phyloP scores from a whole-genome alignment of 1,140 invertebrate species.

The Micrasema longulum region DNA sequence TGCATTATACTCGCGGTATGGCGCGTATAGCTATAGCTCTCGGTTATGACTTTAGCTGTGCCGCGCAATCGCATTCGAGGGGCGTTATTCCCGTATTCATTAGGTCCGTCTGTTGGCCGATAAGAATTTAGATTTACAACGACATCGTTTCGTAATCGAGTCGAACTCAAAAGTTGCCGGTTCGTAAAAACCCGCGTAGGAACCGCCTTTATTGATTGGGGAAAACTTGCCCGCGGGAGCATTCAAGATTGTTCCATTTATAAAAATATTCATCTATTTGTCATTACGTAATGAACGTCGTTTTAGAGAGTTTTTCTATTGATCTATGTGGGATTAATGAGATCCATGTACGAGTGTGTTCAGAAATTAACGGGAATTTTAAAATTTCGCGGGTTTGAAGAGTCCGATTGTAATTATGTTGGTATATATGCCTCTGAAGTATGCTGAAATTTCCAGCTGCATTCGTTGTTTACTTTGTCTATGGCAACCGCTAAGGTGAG shows the following conservation, averaged over 20 bases:
- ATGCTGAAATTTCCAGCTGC: no score
- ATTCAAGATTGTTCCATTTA: not conserved
- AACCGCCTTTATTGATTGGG: conserved; percentile 11
- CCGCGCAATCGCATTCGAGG: not conserved
- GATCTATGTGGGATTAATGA: not conserved
- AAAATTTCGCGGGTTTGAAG: no score
- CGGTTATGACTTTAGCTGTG: not conserved
- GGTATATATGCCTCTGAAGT: no score
- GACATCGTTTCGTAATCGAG: conserved; percentile 2
- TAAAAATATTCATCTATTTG: not conserved
- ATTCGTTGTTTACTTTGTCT: no score
- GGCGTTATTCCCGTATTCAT: conserved; percentile 1
- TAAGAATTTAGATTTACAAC: conserved; percentile 3
- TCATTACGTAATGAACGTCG: not conserved
- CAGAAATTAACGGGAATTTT: no score
- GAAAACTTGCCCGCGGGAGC: not conserved
- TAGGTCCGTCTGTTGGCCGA: not conserved
- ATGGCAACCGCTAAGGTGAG: no score
- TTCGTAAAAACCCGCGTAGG: not conserved
- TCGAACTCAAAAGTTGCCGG: not conserved
- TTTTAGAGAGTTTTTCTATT: not conserved
- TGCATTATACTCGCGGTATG: not conserved
- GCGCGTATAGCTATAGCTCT: not conserved
- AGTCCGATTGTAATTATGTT: no score
- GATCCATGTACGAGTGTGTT: no score